phyloP scores from a whole-genome alignment of 2,888 invertebrate species.

The Uloborus plumipes region DNA sequence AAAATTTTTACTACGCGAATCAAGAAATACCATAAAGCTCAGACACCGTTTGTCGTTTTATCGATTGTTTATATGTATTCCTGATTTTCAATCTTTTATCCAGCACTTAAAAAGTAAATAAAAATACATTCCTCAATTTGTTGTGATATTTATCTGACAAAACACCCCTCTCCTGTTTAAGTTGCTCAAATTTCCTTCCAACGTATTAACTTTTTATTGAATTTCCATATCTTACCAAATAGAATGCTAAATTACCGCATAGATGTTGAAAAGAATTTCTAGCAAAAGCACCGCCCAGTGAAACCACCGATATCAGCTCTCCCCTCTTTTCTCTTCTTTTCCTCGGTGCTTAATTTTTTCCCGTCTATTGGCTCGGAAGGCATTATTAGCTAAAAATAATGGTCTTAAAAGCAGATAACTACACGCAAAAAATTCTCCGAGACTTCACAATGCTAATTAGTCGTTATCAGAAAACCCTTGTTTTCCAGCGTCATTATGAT shows the following conservation, averaged over 20 bases:
- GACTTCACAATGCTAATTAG: slow-evolving; percentile 62
- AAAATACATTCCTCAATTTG: no score
- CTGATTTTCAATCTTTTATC: no score
- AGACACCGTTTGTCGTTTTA: no score
- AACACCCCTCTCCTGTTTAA: no score
- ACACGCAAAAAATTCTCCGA: slow-evolving; percentile 28
- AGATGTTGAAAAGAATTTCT: slow-evolving; percentile 27
- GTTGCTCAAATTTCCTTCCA: no score
- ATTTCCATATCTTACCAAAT: background rate
- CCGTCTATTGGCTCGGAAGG: slow-evolving; percentile 42
- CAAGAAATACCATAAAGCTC: no score
- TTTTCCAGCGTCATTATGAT: slow-evolving; percentile 21
- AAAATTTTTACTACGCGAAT: no score
- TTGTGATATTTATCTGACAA: no score
- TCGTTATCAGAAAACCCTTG: slow-evolving; percentile 56
- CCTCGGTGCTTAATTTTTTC: slow-evolving; percentile 24
- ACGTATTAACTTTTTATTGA: background rate
- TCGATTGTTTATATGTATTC: no score
- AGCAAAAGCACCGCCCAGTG: slow-evolving; percentile 2
- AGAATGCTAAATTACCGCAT: slow-evolving; percentile 51
- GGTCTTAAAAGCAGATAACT: slow-evolving; percentile 60
- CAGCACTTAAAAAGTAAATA: no score
- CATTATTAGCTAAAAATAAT: slow-evolving; percentile 63
- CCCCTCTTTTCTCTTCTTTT: background rate
- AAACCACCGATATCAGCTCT: slow-evolving; percentile 25